A percentile compares a stretch with the other conserved stretches of the same genome.
These are phyloP conservation scores for Acrobasis repandana DNA, from an alignment of 2,888 invertebrate genomes.

Conservation along the genomic window DNA sequence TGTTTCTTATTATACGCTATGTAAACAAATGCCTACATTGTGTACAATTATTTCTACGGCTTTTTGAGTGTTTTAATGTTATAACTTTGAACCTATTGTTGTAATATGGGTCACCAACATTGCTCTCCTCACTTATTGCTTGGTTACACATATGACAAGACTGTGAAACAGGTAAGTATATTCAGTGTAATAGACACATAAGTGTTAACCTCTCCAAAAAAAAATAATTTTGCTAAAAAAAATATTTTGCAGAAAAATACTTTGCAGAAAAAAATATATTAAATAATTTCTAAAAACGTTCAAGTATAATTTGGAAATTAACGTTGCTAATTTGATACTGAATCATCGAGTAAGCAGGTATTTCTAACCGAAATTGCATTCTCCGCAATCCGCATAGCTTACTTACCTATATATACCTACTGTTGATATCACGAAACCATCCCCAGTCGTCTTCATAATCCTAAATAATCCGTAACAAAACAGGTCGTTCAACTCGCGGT, in stretches of 20 bases:
- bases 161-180: too few species aligned
- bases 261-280: too few species aligned
- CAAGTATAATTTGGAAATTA: too few species aligned
- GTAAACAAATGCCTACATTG: slow-evolving; percentile 41
- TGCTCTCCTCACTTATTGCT: background rate
- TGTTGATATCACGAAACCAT: slow-evolving; percentile 22
- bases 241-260: too few species aligned
- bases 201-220: too few species aligned
- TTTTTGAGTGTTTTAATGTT: slow-evolving; percentile 2
- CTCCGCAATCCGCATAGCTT: too few species aligned
- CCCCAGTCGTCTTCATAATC: slow-evolving; percentile 24
- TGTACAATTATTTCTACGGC: slow-evolving; percentile 15
- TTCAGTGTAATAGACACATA: too few species aligned
- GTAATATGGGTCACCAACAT: slow-evolving; percentile 2
- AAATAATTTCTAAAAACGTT: too few species aligned
- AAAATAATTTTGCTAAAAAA: too few species aligned
- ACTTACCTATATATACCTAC: background rate
- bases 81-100: slow-evolving; percentile 3
- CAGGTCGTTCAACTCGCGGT: slow-evolving; percentile 46
- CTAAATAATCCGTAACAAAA: slow-evolving; percentile 34
- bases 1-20: slow-evolving; percentile 49
- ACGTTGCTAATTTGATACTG: too few species aligned
- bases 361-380: too few species aligned
- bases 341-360: too few species aligned
- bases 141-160: background rate